Percentiles rank a stretch among this genome's conserved stretches.
Evolutionary conservation across 2,888 invertebrate species (phyloP).

Genomic region (Linnaemya vulpina): DNA sequence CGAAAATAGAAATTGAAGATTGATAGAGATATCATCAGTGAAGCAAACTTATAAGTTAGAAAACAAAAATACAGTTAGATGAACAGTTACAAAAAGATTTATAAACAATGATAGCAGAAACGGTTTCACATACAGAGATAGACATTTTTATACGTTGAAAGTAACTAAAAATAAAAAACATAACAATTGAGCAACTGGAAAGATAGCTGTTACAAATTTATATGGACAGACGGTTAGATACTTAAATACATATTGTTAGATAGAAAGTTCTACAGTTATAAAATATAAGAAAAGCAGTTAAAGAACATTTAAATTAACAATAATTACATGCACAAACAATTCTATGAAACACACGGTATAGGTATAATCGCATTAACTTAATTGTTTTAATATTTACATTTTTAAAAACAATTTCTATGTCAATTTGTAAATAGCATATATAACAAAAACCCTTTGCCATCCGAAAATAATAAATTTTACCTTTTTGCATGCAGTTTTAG

Average conservation of each 20-base stretch:
- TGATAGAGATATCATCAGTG: slow-evolving; percentile 56
- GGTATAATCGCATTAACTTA: slow-evolving; percentile 18
- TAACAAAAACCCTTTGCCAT: not conserved
- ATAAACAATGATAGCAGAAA: slow-evolving; percentile 45
- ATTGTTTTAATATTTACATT: slow-evolving; percentile 6
- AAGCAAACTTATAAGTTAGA: slow-evolving; percentile 50
- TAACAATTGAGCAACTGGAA: not conserved
- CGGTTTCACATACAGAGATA: slow-evolving; percentile 79
- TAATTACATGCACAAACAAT: slow-evolving; percentile 42
- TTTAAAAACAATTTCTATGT: not conserved
- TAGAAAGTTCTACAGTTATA: not conserved
- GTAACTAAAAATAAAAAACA: not conserved
- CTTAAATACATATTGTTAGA: not conserved
- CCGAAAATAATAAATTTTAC: not conserved
- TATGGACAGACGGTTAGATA: not conserved
- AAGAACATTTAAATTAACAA: slow-evolving; percentile 18
- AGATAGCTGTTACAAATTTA: not conserved
- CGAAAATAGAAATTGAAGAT: slow-evolving; percentile 57
- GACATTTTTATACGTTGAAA: not conserved
- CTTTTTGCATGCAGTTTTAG: slow-evolving; percentile 14
- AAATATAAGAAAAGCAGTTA: slow-evolving; percentile 11
- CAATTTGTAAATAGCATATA: not conserved
- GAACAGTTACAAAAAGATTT: slow-evolving; percentile 63
- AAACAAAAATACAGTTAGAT: slow-evolving; percentile 61
- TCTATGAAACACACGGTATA: slow-evolving; percentile 26